These are phyloP conservation scores for Arnoldichthys spilopterus DNA, from an alignment of 2,797 vertebrate genomes.

Conservation along the genomic window DNA sequence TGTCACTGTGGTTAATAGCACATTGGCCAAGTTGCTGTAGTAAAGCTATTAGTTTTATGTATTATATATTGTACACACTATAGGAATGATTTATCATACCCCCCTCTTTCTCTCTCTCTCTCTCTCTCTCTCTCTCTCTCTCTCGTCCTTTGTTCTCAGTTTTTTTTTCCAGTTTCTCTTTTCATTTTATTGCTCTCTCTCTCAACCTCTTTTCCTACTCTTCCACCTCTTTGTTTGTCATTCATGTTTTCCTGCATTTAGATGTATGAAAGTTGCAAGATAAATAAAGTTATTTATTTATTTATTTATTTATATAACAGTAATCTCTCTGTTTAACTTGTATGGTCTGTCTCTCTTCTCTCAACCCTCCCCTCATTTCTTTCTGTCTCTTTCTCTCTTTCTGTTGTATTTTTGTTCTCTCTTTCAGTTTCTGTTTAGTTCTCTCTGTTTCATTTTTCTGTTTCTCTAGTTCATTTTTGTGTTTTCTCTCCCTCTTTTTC, in stretches of 20 bases:
- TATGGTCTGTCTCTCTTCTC: neutral
- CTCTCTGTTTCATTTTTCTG: no score
- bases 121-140: neutral
- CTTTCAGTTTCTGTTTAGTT: neutral
- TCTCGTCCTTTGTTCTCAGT: no score
- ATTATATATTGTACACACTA: conserved; percentile 5
- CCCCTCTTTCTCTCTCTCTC: neutral
- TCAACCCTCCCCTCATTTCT: neutral
- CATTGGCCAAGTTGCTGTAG: neutral
- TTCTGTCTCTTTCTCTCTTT: neutral
- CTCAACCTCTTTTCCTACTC: no score
- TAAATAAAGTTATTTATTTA: no score
- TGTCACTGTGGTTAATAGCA: conserved; percentile 9
- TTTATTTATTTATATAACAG: no score
- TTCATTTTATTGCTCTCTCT: neutral
- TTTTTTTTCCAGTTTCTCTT: no score
- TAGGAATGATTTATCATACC: neutral
- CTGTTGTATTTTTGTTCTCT: conserved; percentile 5
- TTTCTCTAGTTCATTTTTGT: no score
- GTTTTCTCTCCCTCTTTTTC: no score
- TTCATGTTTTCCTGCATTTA: no score
- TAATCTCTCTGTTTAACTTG: no score
- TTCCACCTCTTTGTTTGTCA: no score
- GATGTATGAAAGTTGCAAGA: no score
- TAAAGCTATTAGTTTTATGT: conserved; percentile 11